Percentiles rank a stretch among this genome's conserved stretches.
Conservation (phyloP, 2,797 vertebrate species). For the Enteromius radiatus region DNA sequence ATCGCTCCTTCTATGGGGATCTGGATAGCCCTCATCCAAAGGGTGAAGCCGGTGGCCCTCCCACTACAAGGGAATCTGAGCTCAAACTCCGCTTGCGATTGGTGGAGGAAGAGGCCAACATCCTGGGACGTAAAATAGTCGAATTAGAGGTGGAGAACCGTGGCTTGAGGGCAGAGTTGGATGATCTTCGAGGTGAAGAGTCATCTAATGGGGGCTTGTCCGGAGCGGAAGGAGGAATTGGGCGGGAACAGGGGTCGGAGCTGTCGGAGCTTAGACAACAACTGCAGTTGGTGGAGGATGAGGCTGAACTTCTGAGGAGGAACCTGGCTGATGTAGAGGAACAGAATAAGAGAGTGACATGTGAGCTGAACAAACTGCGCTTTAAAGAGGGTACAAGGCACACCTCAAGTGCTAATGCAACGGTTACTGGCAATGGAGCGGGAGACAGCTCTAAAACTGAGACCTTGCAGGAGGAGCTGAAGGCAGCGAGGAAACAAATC, state of each 20-base stretch:
- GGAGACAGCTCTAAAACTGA: slow-evolving; percentile 85
- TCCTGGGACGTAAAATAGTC: slow-evolving; percentile 94
- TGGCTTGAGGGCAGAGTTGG: slow-evolving; percentile 92
- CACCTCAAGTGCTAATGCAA: slow-evolving; percentile 82
- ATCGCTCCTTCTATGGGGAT: slow-evolving; percentile 94
- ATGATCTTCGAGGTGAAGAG: slow-evolving; percentile 89
- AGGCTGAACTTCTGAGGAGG: slow-evolving; percentile 91
- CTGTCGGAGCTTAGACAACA: slow-evolving; percentile 93
- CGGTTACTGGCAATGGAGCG: slow-evolving; percentile 61
- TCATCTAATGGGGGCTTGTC: slow-evolving; percentile 74
- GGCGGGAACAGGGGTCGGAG: slow-evolving; percentile 87
- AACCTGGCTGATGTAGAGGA: slow-evolving; percentile 93
- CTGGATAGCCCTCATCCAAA: slow-evolving; percentile 94
- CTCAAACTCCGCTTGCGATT: slow-evolving; percentile 93
- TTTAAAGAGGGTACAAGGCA: slow-evolving; percentile 87
- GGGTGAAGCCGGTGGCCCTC: slow-evolving; percentile 93
- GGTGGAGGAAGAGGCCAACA: slow-evolving; percentile 97
- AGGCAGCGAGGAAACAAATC: slow-evolving; percentile 92
- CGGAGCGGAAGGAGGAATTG: slow-evolving; percentile 74
- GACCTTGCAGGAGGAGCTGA: slow-evolving; percentile 92
- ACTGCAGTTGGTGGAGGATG: slow-evolving; percentile 95
- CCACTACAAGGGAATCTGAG: slow-evolving; percentile 93
- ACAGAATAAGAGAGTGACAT: slow-evolving; percentile 89
- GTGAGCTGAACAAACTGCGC: slow-evolving; percentile 91
- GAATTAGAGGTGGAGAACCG: slow-evolving; percentile 96